Evolutionary conservation across 2,113 vertebrate species (phyloP), one percentile per base, ranked within the genome.

Genomic region (Eidolon helvum): DNA sequence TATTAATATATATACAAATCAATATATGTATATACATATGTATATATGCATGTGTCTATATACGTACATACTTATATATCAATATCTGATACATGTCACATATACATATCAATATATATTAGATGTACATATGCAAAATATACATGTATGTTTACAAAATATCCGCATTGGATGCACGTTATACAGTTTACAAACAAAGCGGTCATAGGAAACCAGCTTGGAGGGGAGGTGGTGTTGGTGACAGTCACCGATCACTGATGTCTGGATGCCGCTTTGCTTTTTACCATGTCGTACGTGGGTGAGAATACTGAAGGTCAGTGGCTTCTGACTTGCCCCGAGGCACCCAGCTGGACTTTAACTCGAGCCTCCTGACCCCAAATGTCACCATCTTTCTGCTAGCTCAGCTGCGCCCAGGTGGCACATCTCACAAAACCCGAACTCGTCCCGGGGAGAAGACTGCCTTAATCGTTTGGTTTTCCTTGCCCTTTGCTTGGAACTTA

Each of bases 351-450:
- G 45, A 38, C 84, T 89, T 33, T 84, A 78, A 59, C 55, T 65
- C 2, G 0, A 4, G 18, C 28, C 69, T 74, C 78, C 69, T 22
- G 38, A 15, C 10, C n/a, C 21, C 75, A 10, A 0, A 68, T 0
- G 35, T 50, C 10, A 1, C 53, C 0, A 1, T 35, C 53, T 43
- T 28, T 15, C n/a, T 4, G 7, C 10, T 26, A 24, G 45, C 61
- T 35, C 53, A 0, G 0, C 16, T 19, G 30, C 28, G 26, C 7
- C 33, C 88, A 9, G 0, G 6, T 0, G 4, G 35, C 35, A 8
- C 7, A 0, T n/a, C 40, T 55, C 10, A 11, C 2, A 5, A 43
- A 35, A 2, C 75, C 5, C 53, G 55, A 7, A 10, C 26, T 7
- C 15, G 84, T 30, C 78, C 77, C 57, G 33, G n/a, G 71, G 48